Evolutionary conservation across 2,888 invertebrate species (phyloP).

Genomic region (Yponomeuta plumbellus): DNA sequence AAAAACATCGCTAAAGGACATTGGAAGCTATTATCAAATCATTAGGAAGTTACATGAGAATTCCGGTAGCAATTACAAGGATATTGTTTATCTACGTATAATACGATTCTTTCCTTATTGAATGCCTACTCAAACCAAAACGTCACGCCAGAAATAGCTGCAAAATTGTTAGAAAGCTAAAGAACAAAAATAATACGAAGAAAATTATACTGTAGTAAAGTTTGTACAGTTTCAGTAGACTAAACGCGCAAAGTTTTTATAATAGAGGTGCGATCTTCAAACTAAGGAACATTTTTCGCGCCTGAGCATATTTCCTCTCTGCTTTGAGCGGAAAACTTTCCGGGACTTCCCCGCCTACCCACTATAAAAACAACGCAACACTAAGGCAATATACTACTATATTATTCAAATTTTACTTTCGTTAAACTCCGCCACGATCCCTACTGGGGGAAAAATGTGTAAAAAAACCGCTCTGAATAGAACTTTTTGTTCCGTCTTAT

Average conservation of each 20-base stretch:
- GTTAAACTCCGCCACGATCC: conserved; percentile 55
- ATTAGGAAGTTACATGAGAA: conserved; percentile 59
- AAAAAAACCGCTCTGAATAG: conserved; percentile 27
- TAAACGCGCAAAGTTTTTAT: neutral
- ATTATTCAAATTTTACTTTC: conserved; percentile 68
- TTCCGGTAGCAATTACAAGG: conserved; percentile 32
- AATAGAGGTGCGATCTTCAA: conserved; percentile 18
- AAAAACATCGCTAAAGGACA: conserved; percentile 39
- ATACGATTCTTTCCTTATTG: conserved; percentile 11
- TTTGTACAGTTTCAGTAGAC: conserved; percentile 5
- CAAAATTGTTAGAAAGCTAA: neutral
- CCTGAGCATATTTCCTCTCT: conserved; percentile 18
- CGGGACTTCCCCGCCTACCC: conserved; percentile 7
- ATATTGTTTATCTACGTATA: conserved; percentile 27
- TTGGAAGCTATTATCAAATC: conserved; percentile 71
- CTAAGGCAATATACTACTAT: conserved; percentile 58
- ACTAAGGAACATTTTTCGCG: conserved; percentile 14
- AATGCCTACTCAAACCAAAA: neutral
- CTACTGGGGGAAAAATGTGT: conserved; percentile 47
- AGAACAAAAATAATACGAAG: neutral
- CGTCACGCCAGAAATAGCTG: neutral
- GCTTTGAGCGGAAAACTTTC: conserved; percentile 17
- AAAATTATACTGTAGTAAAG: neutral
- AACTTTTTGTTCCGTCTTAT: conserved; percentile 61
- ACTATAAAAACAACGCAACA: conserved; percentile 36